Evolutionary conservation across 2,888 invertebrate genomes (phyloP), one percentile per base, ranked within the genome.

Genomic region (Diploptera punctata): DNA sequence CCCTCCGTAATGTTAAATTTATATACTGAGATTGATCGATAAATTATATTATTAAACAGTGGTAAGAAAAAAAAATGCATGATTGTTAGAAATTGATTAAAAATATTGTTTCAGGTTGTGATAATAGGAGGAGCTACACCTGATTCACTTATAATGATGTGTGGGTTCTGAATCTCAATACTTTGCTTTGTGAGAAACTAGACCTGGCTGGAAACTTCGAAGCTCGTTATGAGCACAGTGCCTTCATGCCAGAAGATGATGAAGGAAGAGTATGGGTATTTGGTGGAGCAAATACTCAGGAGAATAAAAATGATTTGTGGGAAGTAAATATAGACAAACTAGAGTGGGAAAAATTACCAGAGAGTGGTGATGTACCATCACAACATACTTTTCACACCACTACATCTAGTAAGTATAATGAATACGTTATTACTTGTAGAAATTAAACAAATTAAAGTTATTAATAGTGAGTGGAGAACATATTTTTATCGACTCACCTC

Each of bases 91-190:
- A n/a, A n/a, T n/a, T n/a, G n/a, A n/a, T n/a, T n/a, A n/a, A n/a
- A n/a, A n/a, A n/a, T n/a, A n/a, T n/a, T n/a, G n/a, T n/a, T n/a
- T n/a, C n/a, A 61, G 62, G 70, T 74, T 18, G n/a, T 72, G 13
- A 49, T 74, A n/a, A 29, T 74, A 18, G 74, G 74, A 13, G 74
- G 74, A 26, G 74, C 74, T 31, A 70, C 67, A 24, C 74, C 74
- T 9, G 24, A 52, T 26, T 43, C 49, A 21, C 29, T 70, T 72
- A 69, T 31, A 60, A 52, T 31, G 74, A 74, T 13, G 72, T 72
- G 33, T 74, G 74, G 74, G 57, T 49, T 13, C 54, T 74, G 13
- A 49, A 72, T 21, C 19, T 72, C 21, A 7, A 29, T 38, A 13
- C 68, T 19, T 33, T 57, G 16, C 33, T 5, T 4, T 70, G 70